Conservation (phyloP, 2,888 invertebrate species). For the Zygaena filipendulae region DNA sequence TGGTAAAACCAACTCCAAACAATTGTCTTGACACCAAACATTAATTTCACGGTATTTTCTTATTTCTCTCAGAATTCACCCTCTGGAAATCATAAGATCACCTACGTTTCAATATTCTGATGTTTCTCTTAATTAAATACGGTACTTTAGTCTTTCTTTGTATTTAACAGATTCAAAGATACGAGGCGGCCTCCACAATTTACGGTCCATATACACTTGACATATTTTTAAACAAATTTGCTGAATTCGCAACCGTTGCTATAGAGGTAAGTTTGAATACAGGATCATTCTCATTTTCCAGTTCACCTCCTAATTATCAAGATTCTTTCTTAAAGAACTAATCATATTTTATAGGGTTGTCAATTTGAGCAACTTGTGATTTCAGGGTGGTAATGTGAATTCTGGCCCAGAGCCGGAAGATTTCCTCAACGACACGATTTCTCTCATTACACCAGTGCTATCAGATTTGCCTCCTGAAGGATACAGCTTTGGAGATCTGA, state of each 20-base stretch:
- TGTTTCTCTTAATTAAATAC: not conserved
- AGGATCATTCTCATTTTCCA: too few species aligned
- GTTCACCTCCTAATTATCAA: too few species aligned
- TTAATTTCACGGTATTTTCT: too few species aligned
- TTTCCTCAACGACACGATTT: slow-evolving; percentile 74
- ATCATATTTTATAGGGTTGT: too few species aligned
- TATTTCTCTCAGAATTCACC: too few species aligned
- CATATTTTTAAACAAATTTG: slow-evolving; percentile 78
- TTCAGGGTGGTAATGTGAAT: slow-evolving; percentile 55
- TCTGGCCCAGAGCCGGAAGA: slow-evolving; percentile 78
- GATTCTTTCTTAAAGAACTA: too few species aligned
- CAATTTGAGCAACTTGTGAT: too few species aligned
- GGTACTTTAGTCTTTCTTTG: not conserved
- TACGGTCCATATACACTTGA: slow-evolving; percentile 84
- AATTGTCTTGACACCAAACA: too few species aligned
- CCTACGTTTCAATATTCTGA: not conserved
- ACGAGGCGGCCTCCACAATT: slow-evolving; percentile 89
- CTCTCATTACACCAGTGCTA: slow-evolving; percentile 78
- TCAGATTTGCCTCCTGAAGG: slow-evolving; percentile 78
- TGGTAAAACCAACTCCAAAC: too few species aligned
- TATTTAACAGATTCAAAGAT: slow-evolving; percentile 74
- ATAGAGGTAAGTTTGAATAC: slow-evolving; percentile 35
- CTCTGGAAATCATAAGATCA: too few species aligned
- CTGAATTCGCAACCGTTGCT: slow-evolving; percentile 68
- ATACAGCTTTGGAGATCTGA: slow-evolving; percentile 76